phyloP scores from a whole-genome alignment of 1,140 invertebrate genomes.

The Aphelenchoides besseyi region DNA sequence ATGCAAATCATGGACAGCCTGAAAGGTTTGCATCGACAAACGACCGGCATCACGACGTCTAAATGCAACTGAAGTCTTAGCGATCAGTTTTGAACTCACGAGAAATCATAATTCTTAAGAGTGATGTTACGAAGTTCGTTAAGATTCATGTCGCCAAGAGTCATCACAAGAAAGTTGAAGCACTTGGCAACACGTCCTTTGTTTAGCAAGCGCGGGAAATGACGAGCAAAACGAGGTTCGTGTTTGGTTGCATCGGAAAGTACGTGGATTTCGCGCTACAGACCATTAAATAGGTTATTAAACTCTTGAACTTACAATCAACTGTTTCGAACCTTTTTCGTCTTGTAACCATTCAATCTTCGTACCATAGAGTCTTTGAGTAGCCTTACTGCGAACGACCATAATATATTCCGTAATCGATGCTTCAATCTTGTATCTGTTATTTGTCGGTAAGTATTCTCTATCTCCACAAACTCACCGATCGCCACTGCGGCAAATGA shows the following conservation, averaged over 20 bases:
- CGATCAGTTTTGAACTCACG: neutral
- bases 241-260: neutral
- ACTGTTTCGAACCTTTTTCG: too few relatives aligned
- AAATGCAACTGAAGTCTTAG: neutral
- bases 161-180: constrained; percentile 15
- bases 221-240: neutral
- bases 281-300: neutral
- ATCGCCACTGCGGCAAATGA: neutral
- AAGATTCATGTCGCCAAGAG: constrained; percentile 11
- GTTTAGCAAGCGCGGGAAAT: constrained; percentile 17
- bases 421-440: neutral
- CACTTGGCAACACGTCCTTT: constrained; percentile 11
- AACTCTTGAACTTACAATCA: too few relatives aligned
- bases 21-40: constrained; percentile 27
- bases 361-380: neutral
- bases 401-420: neutral
- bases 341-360: neutral
- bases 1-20: constrained; percentile 23
- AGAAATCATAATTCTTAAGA: constrained; percentile 7
- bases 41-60: constrained; percentile 4
- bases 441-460: neutral
- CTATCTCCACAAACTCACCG: neutral
- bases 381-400: neutral
- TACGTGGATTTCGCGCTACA: neutral
- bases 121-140: constrained; percentile 4